Base-by-base conservation (phyloP, 2,797 vertebrate species). In the Natrix natrix region DNA sequence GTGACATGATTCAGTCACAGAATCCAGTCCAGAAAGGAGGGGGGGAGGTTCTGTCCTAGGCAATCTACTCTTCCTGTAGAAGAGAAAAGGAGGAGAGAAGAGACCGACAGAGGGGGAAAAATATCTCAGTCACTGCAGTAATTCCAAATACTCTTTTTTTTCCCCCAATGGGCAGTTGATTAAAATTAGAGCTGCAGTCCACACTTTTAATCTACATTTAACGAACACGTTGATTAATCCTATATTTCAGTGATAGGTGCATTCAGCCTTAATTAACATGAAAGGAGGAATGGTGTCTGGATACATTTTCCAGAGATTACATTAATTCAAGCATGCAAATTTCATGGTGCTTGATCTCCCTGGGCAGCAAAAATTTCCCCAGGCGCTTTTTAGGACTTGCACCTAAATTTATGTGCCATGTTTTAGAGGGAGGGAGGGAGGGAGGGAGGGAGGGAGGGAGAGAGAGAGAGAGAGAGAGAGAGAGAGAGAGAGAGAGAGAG, bases 241-340 rank as follows among this genome's bases (percentile, higher is more conserved):
- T 24, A 91, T 16, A 87, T 78, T 93, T 91, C 90, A 91, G 60
- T 32, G 63, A 88, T 91, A 88, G 92, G 78, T 55, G 52, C 52
- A 56, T 90, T 93, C 60, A 69, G 92, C 60, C 69, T 61, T 93
- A 93, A 93, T 93, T 90, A 93, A 87, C 89, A 63, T 54, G 20
- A 90, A 90, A 87, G 57, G 78, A 90, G 52, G 89, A 83, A 48
- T 32, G 66, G 16, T 10, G n/a, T 69, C 92, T 93, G 28, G 28
- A 48, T 83, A 55, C n/a, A 61, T 91, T 91, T 83, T 93, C 86
- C 32, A 54, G 54, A 91, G 43, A 93, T 87, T 13, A 52, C 54
- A 74, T 90, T 91, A 93, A 91, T 93, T 93, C 66, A 88, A 59
- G 55, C 43, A 59, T 69, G 90, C 86, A 87, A 78, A 93, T 93